Base-by-base conservation (phyloP, 2,888 invertebrate genomes). In the Aporophyla nigra region DNA sequence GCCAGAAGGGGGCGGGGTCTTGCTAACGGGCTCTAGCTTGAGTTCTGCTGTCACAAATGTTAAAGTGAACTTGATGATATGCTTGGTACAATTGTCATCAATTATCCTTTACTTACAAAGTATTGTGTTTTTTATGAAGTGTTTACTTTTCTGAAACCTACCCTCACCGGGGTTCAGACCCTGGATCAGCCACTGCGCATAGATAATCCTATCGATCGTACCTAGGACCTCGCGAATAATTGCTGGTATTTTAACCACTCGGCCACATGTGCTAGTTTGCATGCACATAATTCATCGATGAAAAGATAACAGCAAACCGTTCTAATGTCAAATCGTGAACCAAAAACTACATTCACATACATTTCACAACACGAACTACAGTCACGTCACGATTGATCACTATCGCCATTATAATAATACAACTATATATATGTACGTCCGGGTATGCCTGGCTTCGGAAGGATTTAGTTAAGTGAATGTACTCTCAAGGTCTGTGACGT, bases 401-500 rank as follows among this genome's bases (percentile, higher is more conserved):
- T 78, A 85, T 84, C 81, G 33, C 54, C 58, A 81, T 76, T 80
- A 80, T 83, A 68, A 51, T 77, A 79, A 80, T 76, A 79, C 63
- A 74, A 73, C 63, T 81, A 78, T 74, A 80, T 78, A 33, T 76
- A 71, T 54, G 63, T 67, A 88, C 80, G 86, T 87, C 89, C 86
- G 86, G 80, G 82, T 88, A 67, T 76, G 68, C 69, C 62, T 74
- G 80, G 75, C 85, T 87, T 82, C 85, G 89, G 87, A 90, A 88
- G 86, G 88, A 90, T 91, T 92, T 90, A 88, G 86, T 88, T 86
- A 89, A 93, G 94, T 93, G 94, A 95, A 93, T 93, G 94, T 94
- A 80, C 83, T 85, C 78, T 89, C 94, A 95, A 94, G 95, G 95
- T 92, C 92, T 88, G 80, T 87, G 83, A 91, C 91, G 91, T 92